These are phyloP conservation scores for Brachymystax lenok DNA, from an alignment of 2,797 vertebrate species.

Conservation along the genomic window DNA sequence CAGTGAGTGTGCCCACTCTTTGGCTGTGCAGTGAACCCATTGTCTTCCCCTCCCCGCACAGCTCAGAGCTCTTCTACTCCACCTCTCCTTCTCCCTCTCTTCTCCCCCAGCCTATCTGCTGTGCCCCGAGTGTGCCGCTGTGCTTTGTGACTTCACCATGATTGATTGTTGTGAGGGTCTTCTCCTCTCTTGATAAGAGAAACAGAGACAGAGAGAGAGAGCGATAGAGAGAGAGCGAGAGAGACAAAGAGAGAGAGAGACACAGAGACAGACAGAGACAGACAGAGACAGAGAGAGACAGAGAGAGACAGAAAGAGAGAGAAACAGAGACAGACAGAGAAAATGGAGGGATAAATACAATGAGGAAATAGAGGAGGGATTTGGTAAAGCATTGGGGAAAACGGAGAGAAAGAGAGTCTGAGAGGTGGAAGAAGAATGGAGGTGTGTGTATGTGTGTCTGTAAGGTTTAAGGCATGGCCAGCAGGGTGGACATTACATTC, in stretches of 20 bases:
- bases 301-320: constrained; percentile 50
- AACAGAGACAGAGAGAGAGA: constrained; percentile 59
- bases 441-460: constrained; percentile 38
- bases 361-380: too few species aligned
- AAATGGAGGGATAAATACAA: too few species aligned
- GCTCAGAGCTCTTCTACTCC: constrained; percentile 29
- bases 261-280: constrained; percentile 60
- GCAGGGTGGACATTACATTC: constrained; percentile 44
- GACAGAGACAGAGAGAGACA: too few species aligned
- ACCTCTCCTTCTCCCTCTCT: neutral
- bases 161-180: constrained; percentile 81
- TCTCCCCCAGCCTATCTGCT: constrained; percentile 38
- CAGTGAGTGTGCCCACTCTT: constrained; percentile 63
- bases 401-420: too few species aligned
- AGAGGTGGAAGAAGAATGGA: constrained; percentile 11
- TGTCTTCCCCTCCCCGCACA: constrained; percentile 40
- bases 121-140: constrained; percentile 44
- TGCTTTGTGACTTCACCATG: constrained; percentile 75
- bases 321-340: too few species aligned
- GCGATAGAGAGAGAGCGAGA: constrained; percentile 27
- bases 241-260: constrained; percentile 65
- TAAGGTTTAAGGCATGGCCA: neutral
- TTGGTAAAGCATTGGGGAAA: too few species aligned
- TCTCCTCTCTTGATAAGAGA: constrained; percentile 74
- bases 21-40: constrained; percentile 79